Percentiles rank a stretch among this genome's conserved stretches.
These are phyloP conservation scores for Magallana gigas DNA, from an alignment of 1,140 invertebrate species.

Conservation along the genomic window DNA sequence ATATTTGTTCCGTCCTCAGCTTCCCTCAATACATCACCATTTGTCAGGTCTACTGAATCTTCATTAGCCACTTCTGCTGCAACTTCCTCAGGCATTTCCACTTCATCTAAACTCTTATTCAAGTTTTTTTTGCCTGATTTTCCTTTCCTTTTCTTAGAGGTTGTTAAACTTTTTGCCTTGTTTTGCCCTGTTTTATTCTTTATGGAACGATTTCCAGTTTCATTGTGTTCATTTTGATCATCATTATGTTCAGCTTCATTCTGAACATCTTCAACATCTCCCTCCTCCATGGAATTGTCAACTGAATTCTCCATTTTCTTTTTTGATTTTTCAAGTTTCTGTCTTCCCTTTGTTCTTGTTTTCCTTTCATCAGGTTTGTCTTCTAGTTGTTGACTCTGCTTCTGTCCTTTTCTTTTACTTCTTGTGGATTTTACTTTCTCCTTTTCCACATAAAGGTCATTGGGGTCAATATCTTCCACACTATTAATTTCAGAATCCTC, in stretches of 20 bases:
- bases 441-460: slow-evolving; percentile 25
- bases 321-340: not conserved
- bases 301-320: not conserved
- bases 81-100: not conserved
- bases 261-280: slow-evolving; percentile 1
- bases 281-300: not conserved
- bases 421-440: not conserved
- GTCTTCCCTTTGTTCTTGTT: not conserved
- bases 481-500: not conserved
- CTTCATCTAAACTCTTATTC: not conserved
- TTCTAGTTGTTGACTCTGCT: not conserved
- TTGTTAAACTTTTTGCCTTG: not conserved
- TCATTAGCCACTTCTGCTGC: not conserved
- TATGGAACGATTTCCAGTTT: not conserved
- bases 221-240: not conserved
- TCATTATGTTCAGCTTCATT: not conserved
- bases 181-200: not conserved
- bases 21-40: not conserved
- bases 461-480: slow-evolving; percentile 3
- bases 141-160: not conserved
- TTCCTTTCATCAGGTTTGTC: not conserved
- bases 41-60: not conserved
- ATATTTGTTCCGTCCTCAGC: not conserved
- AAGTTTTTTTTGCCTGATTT: not conserved
- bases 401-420: slow-evolving; percentile 22